phyloP scores from a whole-genome alignment of 2,888 invertebrate genomes.

The Acronicta aceris region DNA sequence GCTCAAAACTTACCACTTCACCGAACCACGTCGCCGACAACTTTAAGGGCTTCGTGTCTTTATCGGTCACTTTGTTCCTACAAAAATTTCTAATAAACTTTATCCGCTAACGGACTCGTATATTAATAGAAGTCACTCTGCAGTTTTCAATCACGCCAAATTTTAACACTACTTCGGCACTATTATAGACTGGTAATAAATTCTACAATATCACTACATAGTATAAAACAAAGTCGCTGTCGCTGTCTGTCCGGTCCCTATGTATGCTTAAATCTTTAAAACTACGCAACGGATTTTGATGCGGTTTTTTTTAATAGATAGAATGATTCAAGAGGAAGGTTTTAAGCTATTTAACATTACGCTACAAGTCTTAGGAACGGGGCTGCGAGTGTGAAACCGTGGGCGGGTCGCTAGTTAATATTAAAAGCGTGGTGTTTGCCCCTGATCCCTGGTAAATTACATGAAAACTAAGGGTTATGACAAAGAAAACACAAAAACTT shows the following conservation, averaged over 20 bases:
- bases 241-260: no score
- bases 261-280: no score
- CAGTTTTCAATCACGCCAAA: slow-evolving; percentile 51
- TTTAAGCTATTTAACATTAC: no score
- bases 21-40: slow-evolving; percentile 63
- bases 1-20: slow-evolving; percentile 75
- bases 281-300: no score
- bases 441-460: slow-evolving; percentile 54
- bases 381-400: no score
- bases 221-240: no score
- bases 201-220: slow-evolving; percentile 22
- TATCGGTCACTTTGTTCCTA: slow-evolving; percentile 64
- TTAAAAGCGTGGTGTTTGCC: slow-evolving; percentile 41
- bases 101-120: slow-evolving; percentile 35
- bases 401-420: no score
- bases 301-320: no score
- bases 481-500: slow-evolving; percentile 79
- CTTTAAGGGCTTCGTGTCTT: slow-evolving; percentile 68
- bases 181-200: slow-evolving; percentile 28
- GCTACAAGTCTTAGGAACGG: no score
- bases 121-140: slow-evolving; percentile 32
- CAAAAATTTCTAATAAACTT: slow-evolving; percentile 55
- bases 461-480: slow-evolving; percentile 69
- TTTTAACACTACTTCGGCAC: slow-evolving; percentile 6
- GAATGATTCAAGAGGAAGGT: no score